phyloP scores from a whole-genome alignment of 2,888 invertebrate genomes.

The Druceiella hillmani region DNA sequence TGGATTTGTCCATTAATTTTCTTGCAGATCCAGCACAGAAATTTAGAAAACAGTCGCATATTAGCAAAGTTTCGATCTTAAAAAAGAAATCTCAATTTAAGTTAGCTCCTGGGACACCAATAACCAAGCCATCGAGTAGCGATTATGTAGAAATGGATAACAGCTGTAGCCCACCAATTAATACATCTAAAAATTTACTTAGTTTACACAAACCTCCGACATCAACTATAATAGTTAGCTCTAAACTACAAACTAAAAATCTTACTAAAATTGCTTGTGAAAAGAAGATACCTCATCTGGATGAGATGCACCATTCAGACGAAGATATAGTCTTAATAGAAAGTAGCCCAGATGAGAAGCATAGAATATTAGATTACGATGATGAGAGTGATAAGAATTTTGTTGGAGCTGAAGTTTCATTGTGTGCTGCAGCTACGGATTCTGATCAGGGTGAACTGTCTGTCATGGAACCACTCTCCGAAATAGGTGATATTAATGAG shows the following conservation, averaged over 20 bases:
- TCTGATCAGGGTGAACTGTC: slow-evolving; percentile 54
- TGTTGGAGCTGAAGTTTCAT: slow-evolving; percentile 52
- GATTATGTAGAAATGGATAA: slow-evolving; percentile 58
- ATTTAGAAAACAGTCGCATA: slow-evolving; percentile 40
- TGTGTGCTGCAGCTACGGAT: slow-evolving; percentile 51
- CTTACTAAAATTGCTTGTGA: slow-evolving; percentile 27
- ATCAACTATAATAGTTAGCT: background rate
- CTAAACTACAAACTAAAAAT: too few species aligned
- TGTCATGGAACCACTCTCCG: slow-evolving; percentile 51
- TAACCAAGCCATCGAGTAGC: slow-evolving; percentile 36
- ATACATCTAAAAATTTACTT: too few species aligned
- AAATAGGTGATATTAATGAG: slow-evolving; percentile 55
- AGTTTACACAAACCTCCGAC: too few species aligned
- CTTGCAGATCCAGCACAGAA: slow-evolving; percentile 23
- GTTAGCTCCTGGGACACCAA: slow-evolving; percentile 27
- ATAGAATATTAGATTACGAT: slow-evolving; percentile 54
- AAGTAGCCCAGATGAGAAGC: slow-evolving; percentile 39
- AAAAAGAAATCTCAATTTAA: slow-evolving; percentile 42
- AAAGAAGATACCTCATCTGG: slow-evolving; percentile 26
- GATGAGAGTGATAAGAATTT: slow-evolving; percentile 54
- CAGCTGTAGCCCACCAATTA: slow-evolving; percentile 51
- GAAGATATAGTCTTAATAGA: slow-evolving; percentile 29
- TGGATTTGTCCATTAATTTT: too few species aligned
- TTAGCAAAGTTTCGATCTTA: slow-evolving; percentile 53
- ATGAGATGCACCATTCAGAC: slow-evolving; percentile 25